Base-by-base conservation (phyloP, 2,113 vertebrate species). In the Syngnathus scovelli region DNA sequence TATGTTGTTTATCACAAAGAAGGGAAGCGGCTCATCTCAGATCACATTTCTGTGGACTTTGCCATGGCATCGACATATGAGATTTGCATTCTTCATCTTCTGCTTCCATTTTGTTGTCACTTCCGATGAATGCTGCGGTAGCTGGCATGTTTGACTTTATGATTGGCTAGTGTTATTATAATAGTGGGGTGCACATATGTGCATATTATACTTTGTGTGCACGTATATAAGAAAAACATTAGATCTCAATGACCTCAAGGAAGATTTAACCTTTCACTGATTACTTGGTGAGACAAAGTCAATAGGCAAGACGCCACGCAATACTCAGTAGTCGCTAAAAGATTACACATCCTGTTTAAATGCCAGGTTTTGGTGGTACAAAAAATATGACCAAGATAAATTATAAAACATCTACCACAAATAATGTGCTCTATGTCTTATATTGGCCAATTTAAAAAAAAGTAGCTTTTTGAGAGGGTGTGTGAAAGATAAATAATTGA, bases 191-290 rank as follows among this genome's bases (percentile, higher is more conserved):
- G 78, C 72, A 27, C 12, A 49, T 70, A 8, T 54, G 58, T 37
- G 43, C 71, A 69, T 76, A 48, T 77, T 59, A 71, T 76, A 48
- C 78, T 55, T 67, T 73, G 41, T 78, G 38, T 54, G 48, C 49
- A 63, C 72, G 61, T 19, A 21, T 76, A 69, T 73, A 44, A 64
- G 27, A 64, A 56, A 58, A 56, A 66, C 13, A 33, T 67, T 66
- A 8, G 59, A 38, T 67, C 60, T 66, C 69, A 61, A 78, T 58
- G 39, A 23, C 55, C 18, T 36, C 43, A 60, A 21, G 60, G 59
- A 64, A 67, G 70, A 41, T 68, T 67, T 71, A 69, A 85, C 86
- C 84, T 88, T 83, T 78, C 76, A 70, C 83, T 82, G 76, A 76
- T 68, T 76, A 21, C 76, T 62, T 44, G 48, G 56, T 75, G 49